phyloP scores from a whole-genome alignment of 2,113 vertebrate species.

The Puma concolor region DNA sequence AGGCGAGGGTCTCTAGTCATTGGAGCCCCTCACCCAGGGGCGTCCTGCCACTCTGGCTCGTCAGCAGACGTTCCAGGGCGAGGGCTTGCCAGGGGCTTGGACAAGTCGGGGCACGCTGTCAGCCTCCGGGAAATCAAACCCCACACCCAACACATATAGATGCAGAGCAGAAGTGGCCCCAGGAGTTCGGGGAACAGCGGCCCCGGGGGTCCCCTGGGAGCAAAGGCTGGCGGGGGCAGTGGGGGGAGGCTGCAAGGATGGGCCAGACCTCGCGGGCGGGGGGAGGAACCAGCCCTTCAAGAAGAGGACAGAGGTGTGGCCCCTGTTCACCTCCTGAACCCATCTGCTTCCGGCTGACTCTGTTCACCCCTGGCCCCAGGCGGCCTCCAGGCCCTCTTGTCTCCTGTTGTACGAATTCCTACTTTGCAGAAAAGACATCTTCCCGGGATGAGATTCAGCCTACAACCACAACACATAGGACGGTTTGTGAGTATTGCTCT shows the following conservation, averaged over 20 bases:
- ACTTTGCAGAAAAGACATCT: neutral
- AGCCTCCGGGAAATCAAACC: neutral
- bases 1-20: neutral
- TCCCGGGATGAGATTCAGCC: neutral
- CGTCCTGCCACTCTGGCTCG: neutral
- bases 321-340: neutral
- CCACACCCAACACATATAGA: accelerated
- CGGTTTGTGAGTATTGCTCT: accelerated
- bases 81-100: no score
- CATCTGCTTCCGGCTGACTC: neutral
- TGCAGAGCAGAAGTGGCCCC: neutral
- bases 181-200: accelerated
- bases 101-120: accelerated
- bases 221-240: neutral
- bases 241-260: neutral
- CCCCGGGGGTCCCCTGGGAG: accelerated
- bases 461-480: accelerated
- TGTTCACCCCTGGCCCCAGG: accelerated
- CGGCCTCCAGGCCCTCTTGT: neutral
- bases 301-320: neutral
- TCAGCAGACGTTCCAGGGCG: accelerated
- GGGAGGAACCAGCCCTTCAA: neutral
- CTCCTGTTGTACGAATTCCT: neutral
- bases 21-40: neutral
- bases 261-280: neutral